These are phyloP conservation scores for Protodeltote pygarga DNA, from an alignment of 2,888 invertebrate species.

Conservation along the genomic window DNA sequence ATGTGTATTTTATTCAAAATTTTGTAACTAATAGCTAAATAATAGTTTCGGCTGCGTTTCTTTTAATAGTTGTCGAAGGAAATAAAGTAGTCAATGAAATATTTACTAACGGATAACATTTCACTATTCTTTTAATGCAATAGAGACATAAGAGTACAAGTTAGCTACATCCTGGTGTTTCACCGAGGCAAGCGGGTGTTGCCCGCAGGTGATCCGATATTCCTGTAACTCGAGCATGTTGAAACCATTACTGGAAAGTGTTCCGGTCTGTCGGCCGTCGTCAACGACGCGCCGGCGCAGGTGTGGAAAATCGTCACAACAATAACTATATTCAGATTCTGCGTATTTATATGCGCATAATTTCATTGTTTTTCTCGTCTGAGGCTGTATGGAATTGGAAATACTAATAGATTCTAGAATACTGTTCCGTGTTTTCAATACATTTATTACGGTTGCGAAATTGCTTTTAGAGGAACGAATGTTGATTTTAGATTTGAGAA, in stretches of 20 bases:
- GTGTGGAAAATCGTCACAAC: constrained; percentile 60
- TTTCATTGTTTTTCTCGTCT: constrained; percentile 30
- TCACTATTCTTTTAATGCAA: constrained; percentile 35
- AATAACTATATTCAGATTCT: constrained; percentile 42
- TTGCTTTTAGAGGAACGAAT: neutral
- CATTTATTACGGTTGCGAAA: neutral
- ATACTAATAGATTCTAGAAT: constrained; percentile 30
- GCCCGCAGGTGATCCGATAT: constrained; percentile 65
- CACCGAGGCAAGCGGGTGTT: constrained; percentile 49
- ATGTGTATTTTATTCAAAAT: constrained; percentile 24
- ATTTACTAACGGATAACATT: constrained; percentile 12
- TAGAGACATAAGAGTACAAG: constrained; percentile 44
- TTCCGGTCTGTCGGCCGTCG: constrained; percentile 64
- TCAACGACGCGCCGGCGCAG: constrained; percentile 53
- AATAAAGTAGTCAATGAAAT: constrained; percentile 20
- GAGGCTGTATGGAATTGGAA: constrained; percentile 22
- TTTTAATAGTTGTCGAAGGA: constrained; percentile 5
- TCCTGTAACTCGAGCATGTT: constrained; percentile 72
- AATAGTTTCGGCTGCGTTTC: constrained; percentile 10
- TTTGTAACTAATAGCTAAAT: no score
- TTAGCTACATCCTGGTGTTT: constrained; percentile 65
- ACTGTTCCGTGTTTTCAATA: constrained; percentile 20
- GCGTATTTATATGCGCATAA: constrained; percentile 46
- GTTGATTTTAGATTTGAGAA: neutral
- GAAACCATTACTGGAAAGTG: constrained; percentile 78